phyloP scores from a whole-genome alignment of 1,140 invertebrate species.

The Bactericera cockerelli region DNA sequence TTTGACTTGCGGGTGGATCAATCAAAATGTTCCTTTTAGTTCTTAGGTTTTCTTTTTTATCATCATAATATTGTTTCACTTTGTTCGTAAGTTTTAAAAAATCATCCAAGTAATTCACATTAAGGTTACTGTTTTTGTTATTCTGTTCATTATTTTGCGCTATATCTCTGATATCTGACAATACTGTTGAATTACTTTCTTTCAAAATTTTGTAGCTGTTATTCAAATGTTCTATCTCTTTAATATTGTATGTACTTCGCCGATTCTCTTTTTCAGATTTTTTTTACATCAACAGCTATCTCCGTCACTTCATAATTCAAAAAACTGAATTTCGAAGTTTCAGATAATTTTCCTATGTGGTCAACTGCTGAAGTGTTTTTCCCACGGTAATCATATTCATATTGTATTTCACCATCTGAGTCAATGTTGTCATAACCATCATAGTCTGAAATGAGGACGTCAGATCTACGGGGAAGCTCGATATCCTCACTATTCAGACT shows the following conservation, averaged over 20 bases:
- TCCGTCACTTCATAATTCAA: too few species aligned
- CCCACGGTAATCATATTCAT: conserved; percentile 3
- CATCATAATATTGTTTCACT: conserved; percentile 3
- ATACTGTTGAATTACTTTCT: background rate
- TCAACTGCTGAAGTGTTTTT: background rate
- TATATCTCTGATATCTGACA: background rate
- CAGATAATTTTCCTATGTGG: background rate
- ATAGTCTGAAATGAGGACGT: background rate
- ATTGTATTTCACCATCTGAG: background rate
- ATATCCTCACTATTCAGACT: background rate
- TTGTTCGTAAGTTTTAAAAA: background rate
- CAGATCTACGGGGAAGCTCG: background rate
- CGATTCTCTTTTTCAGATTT: too few species aligned
- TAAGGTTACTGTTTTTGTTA: background rate
- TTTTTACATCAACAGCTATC: too few species aligned
- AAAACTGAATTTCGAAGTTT: too few species aligned
- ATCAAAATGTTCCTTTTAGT: background rate
- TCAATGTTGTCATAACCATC: background rate
- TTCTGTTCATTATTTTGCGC: background rate
- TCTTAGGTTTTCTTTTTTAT: background rate
- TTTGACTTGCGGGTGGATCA: background rate
- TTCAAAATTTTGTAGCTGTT: background rate
- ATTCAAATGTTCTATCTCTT: background rate
- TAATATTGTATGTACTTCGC: background rate
- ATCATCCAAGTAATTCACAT: background rate